Evolutionary conservation across 2,113 vertebrate species (phyloP).

Genomic region (Gallinago paraguaiae): DNA sequence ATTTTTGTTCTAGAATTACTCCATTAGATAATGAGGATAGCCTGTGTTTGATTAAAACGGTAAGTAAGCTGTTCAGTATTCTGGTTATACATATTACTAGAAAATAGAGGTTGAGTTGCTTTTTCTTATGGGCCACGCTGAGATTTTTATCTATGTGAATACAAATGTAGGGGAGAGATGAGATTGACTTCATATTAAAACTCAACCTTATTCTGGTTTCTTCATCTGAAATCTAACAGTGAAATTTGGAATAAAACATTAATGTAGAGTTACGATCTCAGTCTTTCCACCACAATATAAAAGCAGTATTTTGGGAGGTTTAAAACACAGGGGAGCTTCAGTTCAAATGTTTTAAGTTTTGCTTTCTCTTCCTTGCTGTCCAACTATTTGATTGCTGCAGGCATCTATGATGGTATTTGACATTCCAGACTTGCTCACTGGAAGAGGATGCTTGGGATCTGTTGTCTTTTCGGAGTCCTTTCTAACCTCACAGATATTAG

Average conservation of each 20-base stretch:
- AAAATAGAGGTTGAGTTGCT: not conserved
- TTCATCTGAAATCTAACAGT: not conserved
- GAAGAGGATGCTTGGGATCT: slow-evolving; percentile 83
- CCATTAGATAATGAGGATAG: slow-evolving; percentile 83
- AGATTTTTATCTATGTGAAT: not conserved
- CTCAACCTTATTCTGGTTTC: not conserved
- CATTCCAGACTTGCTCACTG: slow-evolving; percentile 85
- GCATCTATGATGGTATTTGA: slow-evolving; percentile 87
- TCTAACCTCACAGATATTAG: slow-evolving; percentile 87
- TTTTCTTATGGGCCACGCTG: not conserved
- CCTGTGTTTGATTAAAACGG: slow-evolving; percentile 87
- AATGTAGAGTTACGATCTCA: not conserved
- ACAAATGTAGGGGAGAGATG: not conserved
- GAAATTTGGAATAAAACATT: not conserved
- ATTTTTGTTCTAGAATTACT: slow-evolving; percentile 77
- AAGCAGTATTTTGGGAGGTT: not conserved
- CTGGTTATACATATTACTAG: not conserved
- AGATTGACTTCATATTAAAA: not conserved
- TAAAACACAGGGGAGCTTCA: not conserved
- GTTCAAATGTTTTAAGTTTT: not conserved
- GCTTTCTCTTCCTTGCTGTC: not conserved
- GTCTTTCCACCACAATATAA: accelerated
- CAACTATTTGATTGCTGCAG: slow-evolving; percentile 64
- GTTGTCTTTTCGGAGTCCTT: slow-evolving; percentile 95
- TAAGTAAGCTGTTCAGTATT: slow-evolving; percentile 71